phyloP scores from a whole-genome alignment of 2,113 vertebrate species.

The Callocephalon fimbriatum region DNA sequence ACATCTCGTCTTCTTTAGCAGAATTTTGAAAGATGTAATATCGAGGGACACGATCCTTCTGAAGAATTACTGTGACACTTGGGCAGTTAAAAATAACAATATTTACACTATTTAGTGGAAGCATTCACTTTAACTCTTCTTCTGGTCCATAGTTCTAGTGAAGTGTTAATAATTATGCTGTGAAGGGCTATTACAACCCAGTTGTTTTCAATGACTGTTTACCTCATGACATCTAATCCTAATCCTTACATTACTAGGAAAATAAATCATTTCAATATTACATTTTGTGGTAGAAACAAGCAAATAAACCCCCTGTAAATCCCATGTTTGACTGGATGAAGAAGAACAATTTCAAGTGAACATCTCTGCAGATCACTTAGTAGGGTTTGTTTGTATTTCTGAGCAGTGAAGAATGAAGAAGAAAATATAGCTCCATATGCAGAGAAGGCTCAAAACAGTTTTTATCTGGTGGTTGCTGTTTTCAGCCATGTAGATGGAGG shows the following conservation, averaged over 20 bases:
- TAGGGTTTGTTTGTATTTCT: neutral
- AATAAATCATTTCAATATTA: neutral
- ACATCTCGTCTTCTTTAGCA: neutral
- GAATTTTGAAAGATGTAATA: neutral
- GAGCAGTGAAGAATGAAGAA: neutral
- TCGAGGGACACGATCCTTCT: neutral
- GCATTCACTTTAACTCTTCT: conserved; percentile 35
- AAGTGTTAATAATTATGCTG: conserved; percentile 45
- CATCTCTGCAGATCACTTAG: neutral
- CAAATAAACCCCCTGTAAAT: neutral
- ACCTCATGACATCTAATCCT: neutral
- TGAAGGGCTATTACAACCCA: neutral
- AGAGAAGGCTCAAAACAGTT: neutral
- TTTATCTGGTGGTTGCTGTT: neutral
- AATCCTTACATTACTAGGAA: conserved; percentile 36
- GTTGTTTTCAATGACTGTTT: neutral
- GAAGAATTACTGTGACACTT: neutral
- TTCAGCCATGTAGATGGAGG: neutral
- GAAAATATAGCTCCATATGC: neutral
- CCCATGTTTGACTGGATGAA: neutral
- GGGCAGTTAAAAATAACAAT: conserved; percentile 32
- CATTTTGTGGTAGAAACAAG: neutral
- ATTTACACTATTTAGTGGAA: conserved; percentile 21
- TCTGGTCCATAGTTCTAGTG: neutral
- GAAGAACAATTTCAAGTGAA: neutral